A percentile compares a stretch with the other conserved stretches of the same genome.
phyloP scores from a whole-genome alignment of 1,140 invertebrate species.

The Lasioglossum baleicum region DNA sequence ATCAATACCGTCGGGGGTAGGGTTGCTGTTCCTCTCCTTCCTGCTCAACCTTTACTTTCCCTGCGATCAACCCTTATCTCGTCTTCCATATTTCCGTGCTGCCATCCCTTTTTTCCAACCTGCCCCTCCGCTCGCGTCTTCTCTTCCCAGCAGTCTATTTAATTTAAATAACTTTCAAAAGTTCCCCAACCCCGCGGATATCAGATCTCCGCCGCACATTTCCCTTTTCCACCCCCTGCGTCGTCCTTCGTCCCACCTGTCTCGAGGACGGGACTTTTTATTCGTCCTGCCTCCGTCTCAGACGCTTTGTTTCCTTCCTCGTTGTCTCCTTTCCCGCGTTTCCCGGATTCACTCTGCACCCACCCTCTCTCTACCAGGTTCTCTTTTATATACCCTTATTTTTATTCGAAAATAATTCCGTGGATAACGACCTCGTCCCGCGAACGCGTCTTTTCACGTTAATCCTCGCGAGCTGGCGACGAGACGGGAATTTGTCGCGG shows the following conservation, averaged over 20 bases:
- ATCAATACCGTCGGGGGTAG: constrained; percentile 60
- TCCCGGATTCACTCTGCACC: constrained; percentile 6
- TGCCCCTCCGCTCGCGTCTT: background rate
- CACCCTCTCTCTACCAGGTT: background rate
- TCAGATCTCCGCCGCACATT: constrained; percentile 37
- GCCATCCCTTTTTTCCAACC: constrained; percentile 19
- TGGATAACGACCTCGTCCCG: constrained; percentile 50
- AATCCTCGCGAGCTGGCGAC: background rate
- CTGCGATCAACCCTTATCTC: constrained; percentile 66
- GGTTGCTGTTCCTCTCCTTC: constrained; percentile 1
- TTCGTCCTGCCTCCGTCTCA: constrained; percentile 1
- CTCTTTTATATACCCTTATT: constrained; percentile 53
- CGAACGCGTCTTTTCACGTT: constrained; percentile 11
- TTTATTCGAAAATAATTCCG: constrained; percentile 60
- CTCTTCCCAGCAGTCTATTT: constrained; percentile 59
- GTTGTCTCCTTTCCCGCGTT: constrained; percentile 14
- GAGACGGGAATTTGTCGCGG: background rate
- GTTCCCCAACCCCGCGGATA: constrained; percentile 42
- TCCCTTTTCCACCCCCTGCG: background rate
- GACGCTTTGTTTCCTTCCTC: constrained; percentile 24
- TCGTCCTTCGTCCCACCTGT: constrained; percentile 10
- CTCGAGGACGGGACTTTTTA: constrained; percentile 16
- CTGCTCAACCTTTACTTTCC: constrained; percentile 26
- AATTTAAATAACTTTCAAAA: constrained; percentile 73
- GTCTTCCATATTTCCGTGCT: constrained; percentile 28